phyloP scores from a whole-genome alignment of 2,888 invertebrate species.

The Mechanitis messenoides region DNA sequence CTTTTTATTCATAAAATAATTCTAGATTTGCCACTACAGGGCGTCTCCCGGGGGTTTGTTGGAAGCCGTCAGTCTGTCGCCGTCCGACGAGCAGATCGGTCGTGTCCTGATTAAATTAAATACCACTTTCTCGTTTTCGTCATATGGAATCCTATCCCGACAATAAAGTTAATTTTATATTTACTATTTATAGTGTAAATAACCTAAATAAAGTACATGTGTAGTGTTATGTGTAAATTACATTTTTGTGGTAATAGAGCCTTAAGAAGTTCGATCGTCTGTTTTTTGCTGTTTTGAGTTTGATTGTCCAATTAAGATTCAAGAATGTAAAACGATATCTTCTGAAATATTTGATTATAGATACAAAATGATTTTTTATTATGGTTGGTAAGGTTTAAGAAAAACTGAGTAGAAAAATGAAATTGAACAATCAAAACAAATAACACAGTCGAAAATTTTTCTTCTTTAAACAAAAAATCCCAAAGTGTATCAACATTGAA shows the following conservation, averaged over 20 bases:
- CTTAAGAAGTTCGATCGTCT: conserved; percentile 11
- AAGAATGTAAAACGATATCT: not conserved
- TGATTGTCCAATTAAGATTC: not conserved
- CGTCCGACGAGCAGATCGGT: conserved; percentile 32
- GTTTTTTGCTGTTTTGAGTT: conserved; percentile 15
- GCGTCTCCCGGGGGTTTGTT: conserved; percentile 27
- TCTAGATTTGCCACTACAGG: conserved; percentile 27
- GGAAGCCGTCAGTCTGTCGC: conserved; percentile 46
- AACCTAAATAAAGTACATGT: not conserved
- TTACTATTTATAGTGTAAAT: too few species aligned
- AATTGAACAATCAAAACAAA: too few species aligned
- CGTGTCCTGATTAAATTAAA: conserved; percentile 27
- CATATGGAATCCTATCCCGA: not conserved
- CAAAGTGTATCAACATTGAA: too few species aligned
- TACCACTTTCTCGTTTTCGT: not conserved
- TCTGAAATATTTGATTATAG: too few species aligned
- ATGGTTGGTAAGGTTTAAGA: too few species aligned
- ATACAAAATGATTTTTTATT: too few species aligned
- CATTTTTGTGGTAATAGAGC: conserved; percentile 6
- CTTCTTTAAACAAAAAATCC: too few species aligned
- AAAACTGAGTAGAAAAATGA: too few species aligned
- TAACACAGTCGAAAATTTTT: too few species aligned
- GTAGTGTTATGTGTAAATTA: conserved; percentile 9
- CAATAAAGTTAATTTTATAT: not conserved
- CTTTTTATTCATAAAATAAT: conserved; percentile 22